These are phyloP conservation scores for Aegypius monachus DNA, from an alignment of 2,113 vertebrate species.

Conservation along the genomic window DNA sequence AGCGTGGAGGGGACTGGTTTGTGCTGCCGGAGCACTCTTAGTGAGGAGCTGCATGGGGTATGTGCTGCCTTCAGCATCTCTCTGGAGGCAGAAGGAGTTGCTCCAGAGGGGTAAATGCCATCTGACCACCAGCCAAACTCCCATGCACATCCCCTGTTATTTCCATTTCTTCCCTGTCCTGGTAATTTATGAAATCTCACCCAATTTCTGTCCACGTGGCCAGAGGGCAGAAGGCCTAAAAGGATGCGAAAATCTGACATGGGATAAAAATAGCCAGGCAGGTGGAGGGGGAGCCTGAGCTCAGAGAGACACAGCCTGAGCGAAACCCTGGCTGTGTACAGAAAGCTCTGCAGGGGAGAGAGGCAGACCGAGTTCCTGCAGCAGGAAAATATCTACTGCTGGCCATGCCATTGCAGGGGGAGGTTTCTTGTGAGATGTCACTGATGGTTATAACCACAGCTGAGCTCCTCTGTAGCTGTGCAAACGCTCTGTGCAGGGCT, in stretches of 20 bases:
- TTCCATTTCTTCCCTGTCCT: not conserved
- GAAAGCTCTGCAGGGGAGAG: not conserved
- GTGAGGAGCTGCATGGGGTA: not conserved
- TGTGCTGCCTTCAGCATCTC: not conserved
- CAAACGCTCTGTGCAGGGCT: not conserved
- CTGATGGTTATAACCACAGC: not conserved
- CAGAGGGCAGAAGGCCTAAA: not conserved
- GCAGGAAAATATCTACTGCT: not conserved
- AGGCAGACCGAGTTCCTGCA: not conserved
- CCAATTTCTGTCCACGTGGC: not conserved
- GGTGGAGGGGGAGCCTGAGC: not conserved
- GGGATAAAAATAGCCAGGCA: not conserved
- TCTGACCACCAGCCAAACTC: not conserved
- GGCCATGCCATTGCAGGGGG: not conserved
- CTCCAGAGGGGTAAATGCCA: not conserved
- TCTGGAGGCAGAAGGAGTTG: not conserved
- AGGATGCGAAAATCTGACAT: not conserved
- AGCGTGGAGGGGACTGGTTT: not conserved
- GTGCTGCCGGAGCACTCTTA: not conserved
- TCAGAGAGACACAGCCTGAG: not conserved
- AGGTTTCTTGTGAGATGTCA: not conserved
- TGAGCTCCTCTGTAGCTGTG: not conserved
- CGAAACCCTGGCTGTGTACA: not conserved
- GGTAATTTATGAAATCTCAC: not conserved
- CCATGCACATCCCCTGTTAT: not conserved